These are phyloP conservation scores for Trichomalopsis sarcophagae DNA, from an alignment of 1,140 invertebrate genomes.

Conservation along the genomic window DNA sequence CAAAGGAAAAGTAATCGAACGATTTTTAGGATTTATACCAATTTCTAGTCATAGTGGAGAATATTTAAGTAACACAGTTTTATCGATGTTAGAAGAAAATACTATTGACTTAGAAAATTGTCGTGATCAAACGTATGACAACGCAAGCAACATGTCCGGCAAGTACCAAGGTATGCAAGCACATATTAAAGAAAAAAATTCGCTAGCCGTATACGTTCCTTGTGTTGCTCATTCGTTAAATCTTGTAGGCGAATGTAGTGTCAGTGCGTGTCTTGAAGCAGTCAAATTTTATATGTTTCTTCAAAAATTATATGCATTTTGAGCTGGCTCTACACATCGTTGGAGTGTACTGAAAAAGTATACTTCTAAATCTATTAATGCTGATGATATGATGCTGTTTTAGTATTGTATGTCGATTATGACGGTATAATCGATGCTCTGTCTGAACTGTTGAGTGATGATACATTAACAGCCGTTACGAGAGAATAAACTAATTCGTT, in stretches of 20 bases:
- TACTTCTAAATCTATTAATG: not conserved
- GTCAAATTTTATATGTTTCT: not conserved
- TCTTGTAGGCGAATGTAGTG: constrained; percentile 58
- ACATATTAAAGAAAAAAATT: constrained; percentile 19
- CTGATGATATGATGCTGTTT: not conserved
- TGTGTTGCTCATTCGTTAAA: constrained; percentile 64
- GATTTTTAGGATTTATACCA: constrained; percentile 57
- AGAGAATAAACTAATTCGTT: too few relatives aligned
- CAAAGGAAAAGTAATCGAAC: constrained; percentile 53
- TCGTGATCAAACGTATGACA: constrained; percentile 47
- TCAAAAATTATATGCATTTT: not conserved
- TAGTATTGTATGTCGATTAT: too few relatives aligned
- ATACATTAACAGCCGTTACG: too few relatives aligned
- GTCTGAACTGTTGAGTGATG: too few relatives aligned
- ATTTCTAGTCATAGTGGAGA: constrained; percentile 56
- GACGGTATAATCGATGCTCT: too few relatives aligned
- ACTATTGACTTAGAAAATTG: constrained; percentile 8
- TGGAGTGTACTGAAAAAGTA: not conserved
- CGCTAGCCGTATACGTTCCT: constrained; percentile 57
- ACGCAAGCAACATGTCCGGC: constrained; percentile 39
- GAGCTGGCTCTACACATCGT: not conserved
- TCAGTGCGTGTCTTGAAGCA: constrained; percentile 51
- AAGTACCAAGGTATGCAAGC: constrained; percentile 12
- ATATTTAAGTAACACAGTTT: constrained; percentile 52
- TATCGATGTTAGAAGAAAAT: not conserved